phyloP scores from a whole-genome alignment of 2,113 vertebrate genomes.

The Cromileptes altivelis region DNA sequence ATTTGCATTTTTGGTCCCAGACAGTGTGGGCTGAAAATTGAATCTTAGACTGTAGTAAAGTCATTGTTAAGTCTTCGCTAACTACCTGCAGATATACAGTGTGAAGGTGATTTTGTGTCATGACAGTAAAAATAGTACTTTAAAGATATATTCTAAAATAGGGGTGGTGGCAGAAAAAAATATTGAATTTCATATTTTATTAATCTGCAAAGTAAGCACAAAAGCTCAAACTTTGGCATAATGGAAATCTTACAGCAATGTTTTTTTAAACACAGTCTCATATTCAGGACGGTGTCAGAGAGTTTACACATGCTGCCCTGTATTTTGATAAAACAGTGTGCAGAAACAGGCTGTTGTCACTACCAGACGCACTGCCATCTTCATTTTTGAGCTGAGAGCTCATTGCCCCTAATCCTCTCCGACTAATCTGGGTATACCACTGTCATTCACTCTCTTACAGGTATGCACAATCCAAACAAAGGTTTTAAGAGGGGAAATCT shows the following conservation, averaged over 20 bases:
- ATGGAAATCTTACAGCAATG: neutral
- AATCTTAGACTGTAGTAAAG: neutral
- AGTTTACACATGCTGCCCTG: constrained; percentile 1
- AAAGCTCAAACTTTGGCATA: constrained; percentile 5
- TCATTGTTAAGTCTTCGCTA: neutral
- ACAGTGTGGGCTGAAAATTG: neutral
- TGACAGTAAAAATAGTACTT: constrained; percentile 15
- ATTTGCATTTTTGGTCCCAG: neutral
- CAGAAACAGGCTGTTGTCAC: constrained; percentile 28
- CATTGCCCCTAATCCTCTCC: constrained; percentile 50
- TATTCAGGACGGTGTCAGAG: constrained; percentile 13
- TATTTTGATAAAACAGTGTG: neutral
- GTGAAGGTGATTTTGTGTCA: constrained; percentile 1
- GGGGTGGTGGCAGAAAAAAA: neutral
- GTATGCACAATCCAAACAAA: constrained; percentile 30
- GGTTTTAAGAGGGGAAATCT: constrained; percentile 28
- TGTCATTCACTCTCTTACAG: constrained; percentile 38
- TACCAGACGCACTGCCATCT: constrained; percentile 4
- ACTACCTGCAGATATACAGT: neutral
- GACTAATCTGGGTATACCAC: constrained; percentile 57
- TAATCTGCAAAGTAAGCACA: neutral
- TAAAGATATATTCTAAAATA: constrained; percentile 17
- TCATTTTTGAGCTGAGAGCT: constrained; percentile 36
- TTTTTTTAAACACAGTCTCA: constrained; percentile 3
- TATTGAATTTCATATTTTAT: constrained; percentile 18